A percentile compares a stretch with the other conserved stretches of the same genome.
Conservation (phyloP, 2,888 invertebrate genomes). For the Malacosoma neustria region DNA sequence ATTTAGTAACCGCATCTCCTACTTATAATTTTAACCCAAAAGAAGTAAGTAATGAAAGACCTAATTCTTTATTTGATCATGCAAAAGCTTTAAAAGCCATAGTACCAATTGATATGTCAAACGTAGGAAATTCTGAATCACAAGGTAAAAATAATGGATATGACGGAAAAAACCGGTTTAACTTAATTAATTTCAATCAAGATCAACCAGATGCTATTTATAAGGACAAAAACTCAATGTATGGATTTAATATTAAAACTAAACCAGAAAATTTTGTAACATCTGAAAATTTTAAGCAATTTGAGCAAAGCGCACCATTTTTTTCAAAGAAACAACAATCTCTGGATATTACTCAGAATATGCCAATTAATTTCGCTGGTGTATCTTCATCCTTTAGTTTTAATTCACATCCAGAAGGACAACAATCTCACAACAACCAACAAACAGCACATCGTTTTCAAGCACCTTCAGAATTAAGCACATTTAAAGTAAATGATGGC, state of each 20-base stretch:
- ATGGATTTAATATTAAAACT: constrained; percentile 48
- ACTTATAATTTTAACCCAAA: constrained; percentile 37
- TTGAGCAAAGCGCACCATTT: constrained; percentile 31
- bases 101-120: constrained; percentile 62
- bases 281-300: constrained; percentile 33
- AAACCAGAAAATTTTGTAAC: constrained; percentile 40
- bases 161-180: constrained; percentile 31
- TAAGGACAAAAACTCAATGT: constrained; percentile 57
- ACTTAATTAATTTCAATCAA: constrained; percentile 34
- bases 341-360: constrained; percentile 30
- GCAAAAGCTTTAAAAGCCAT: constrained; percentile 66
- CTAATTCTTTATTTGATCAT: constrained; percentile 58
- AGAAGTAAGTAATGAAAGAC: constrained; percentile 31
- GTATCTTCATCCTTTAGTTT: constrained; percentile 31
- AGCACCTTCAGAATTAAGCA: constrained; percentile 34
- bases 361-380: constrained; percentile 26
- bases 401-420: constrained; percentile 35
- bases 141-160: constrained; percentile 26
- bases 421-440: constrained; percentile 35
- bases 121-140: constrained; percentile 45
- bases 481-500: constrained; percentile 55
- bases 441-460: constrained; percentile 33
- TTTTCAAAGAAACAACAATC: constrained; percentile 35
- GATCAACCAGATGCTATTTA: constrained; percentile 54
- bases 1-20: constrained; percentile 49